These are phyloP conservation scores for Chydorus sphaericus DNA, from an alignment of 2,888 invertebrate genomes.

Conservation along the genomic window DNA sequence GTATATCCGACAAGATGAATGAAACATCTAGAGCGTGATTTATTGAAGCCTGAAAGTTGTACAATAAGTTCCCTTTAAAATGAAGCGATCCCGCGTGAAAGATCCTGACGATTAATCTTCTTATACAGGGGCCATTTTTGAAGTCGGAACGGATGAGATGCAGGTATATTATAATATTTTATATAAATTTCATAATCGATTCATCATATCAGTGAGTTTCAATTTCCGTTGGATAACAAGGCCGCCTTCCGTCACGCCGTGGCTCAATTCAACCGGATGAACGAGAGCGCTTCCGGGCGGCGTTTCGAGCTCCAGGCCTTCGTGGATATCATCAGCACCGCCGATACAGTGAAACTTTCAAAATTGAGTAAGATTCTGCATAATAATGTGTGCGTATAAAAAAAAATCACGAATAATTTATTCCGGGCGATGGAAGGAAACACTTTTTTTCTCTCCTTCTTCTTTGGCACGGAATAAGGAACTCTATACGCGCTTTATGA, in stretches of 20 bases:
- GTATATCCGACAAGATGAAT: no score
- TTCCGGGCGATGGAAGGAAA: no score
- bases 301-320: conserved; percentile 74
- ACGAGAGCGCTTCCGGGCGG: conserved; percentile 53
- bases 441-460: no score
- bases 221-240: no score
- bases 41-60: background rate
- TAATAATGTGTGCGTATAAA: no score
- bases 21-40: no score
- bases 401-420: no score
- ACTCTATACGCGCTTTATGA: no score
- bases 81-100: background rate
- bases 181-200: no score
- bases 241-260: conserved; percentile 76
- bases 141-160: conserved; percentile 79
- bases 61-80: background rate
- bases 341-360: conserved; percentile 82
- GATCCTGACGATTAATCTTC: background rate
- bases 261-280: conserved; percentile 60
- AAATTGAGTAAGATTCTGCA: conserved; percentile 83
- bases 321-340: conserved; percentile 81
- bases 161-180: no score
- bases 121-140: conserved; percentile 70
- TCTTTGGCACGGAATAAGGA: no score
- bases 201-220: no score